phyloP scores from a whole-genome alignment of 2,113 vertebrate genomes.

The Scalopus aquaticus region DNA sequence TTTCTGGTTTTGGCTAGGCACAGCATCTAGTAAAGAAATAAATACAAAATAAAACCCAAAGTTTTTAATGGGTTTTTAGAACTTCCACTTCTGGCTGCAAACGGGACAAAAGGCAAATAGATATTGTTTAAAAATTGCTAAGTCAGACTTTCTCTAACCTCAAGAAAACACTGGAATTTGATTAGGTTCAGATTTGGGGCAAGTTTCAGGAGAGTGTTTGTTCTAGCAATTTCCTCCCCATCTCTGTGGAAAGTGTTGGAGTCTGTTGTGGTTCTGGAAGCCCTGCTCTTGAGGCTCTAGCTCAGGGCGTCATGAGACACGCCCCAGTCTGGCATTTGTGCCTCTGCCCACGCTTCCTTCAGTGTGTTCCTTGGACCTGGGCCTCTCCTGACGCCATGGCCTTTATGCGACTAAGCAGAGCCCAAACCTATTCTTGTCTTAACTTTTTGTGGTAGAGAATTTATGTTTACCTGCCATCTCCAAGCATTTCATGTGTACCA shows the following conservation, averaged over 20 bases:
- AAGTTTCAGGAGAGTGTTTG: conserved; percentile 72
- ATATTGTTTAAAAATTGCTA: conserved; percentile 79
- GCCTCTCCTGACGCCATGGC: not conserved
- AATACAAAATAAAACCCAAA: conserved; percentile 74
- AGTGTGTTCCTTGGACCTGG: conserved; percentile 60
- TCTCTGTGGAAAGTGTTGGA: conserved; percentile 68
- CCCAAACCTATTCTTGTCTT: not conserved
- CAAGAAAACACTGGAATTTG: conserved; percentile 76
- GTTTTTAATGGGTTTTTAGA: conserved; percentile 77
- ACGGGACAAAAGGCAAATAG: conserved; percentile 76
- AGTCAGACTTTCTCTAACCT: conserved; percentile 72
- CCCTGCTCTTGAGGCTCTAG: conserved; percentile 9
- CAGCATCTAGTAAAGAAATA: conserved; percentile 69
- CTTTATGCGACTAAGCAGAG: not conserved
- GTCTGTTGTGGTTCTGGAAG: conserved; percentile 69
- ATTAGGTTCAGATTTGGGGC: conserved; percentile 75
- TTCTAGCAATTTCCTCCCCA: conserved; percentile 75
- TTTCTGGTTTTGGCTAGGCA: conserved; percentile 76
- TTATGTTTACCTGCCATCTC: not conserved
- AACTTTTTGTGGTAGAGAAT: not conserved
- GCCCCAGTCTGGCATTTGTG: conserved; percentile 58
- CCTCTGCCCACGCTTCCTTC: conserved; percentile 54
- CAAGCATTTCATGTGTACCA: not conserved
- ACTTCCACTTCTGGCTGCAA: conserved; percentile 74
- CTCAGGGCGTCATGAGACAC: conserved; percentile 50